These are phyloP conservation scores for Pemphredon lugubris DNA, from an alignment of 2,888 invertebrate genomes.

Conservation along the genomic window DNA sequence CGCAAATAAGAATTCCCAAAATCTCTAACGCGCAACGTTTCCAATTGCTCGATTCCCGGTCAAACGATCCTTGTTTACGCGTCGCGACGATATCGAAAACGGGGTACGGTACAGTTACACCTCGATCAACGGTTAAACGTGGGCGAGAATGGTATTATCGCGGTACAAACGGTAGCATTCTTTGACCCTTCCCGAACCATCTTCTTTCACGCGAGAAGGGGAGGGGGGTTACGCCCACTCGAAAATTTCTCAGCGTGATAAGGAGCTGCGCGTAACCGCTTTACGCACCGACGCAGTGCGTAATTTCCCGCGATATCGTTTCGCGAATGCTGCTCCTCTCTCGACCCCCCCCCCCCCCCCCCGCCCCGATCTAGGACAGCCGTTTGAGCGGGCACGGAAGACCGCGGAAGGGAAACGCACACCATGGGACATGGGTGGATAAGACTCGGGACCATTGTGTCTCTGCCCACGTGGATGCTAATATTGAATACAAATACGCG, in stretches of 20 bases:
- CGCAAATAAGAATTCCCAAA: too few relatives aligned
- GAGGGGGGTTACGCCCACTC: constrained; percentile 27
- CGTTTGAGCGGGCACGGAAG: constrained; percentile 21
- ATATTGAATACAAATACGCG: constrained; percentile 72
- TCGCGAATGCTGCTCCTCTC: constrained; percentile 2
- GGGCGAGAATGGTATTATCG: background rate
- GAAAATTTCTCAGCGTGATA: constrained; percentile 35
- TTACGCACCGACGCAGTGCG: constrained; percentile 50
- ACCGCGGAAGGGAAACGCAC: constrained; percentile 52
- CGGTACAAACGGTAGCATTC: constrained; percentile 26
- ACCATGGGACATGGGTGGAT: constrained; percentile 60
- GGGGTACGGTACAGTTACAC: background rate
- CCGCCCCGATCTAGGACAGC: constrained; percentile 40
- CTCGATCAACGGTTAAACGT: background rate
- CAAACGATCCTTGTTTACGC: too few relatives aligned
- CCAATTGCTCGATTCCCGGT: too few relatives aligned
- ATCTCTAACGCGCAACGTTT: too few relatives aligned
- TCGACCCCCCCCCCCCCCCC: constrained; percentile 12
- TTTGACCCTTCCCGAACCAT: constrained; percentile 9
- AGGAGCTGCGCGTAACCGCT: constrained; percentile 26
- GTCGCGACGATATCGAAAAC: too few relatives aligned
- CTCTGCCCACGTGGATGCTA: constrained; percentile 75
- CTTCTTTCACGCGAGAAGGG: constrained; percentile 4
- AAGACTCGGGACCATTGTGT: constrained; percentile 72
- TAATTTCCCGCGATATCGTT: constrained; percentile 51